A percentile compares a stretch with the other conserved stretches of the same genome.
phyloP scores from a whole-genome alignment of 2,113 vertebrate genomes.

The Narcine bancroftii region DNA sequence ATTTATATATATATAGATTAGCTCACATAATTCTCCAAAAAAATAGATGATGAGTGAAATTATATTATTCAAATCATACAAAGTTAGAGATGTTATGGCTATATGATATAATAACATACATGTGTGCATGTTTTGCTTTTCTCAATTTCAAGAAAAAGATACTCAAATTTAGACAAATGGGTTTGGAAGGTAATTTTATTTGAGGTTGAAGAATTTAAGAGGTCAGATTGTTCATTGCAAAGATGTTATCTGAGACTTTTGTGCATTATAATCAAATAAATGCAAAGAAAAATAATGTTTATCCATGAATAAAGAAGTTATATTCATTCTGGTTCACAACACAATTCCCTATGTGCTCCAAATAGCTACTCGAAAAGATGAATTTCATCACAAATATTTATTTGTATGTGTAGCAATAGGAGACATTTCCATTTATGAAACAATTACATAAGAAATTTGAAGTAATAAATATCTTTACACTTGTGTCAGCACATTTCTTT shows the following conservation, averaged over 20 bases:
- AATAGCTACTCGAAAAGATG: neutral
- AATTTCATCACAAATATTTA: neutral
- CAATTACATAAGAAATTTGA: slow-evolving; percentile 15
- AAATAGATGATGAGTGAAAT: neutral
- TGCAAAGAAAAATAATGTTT: neutral
- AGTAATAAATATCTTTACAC: neutral
- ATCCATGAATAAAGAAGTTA: neutral
- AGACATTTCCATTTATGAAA: slow-evolving; percentile 4
- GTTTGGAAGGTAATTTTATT: slow-evolving; percentile 2
- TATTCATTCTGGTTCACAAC: neutral
- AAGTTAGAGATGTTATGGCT: neutral
- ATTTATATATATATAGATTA: too few relatives aligned
- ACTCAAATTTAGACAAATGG: neutral
- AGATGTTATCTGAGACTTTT: neutral
- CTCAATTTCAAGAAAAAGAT: neutral
- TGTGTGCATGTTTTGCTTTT: neutral
- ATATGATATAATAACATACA: neutral
- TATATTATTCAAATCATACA: neutral
- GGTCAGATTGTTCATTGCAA: neutral
- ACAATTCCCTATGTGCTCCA: neutral
- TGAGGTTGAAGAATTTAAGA: neutral
- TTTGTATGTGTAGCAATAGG: neutral
- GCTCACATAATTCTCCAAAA: neutral
- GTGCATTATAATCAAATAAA: neutral
- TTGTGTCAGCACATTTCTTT: slow-evolving; percentile 4